A percentile compares a stretch with the other conserved stretches of the same genome.
Conservation (phyloP, 2,888 invertebrate species). For the Hecatera dysodea region DNA sequence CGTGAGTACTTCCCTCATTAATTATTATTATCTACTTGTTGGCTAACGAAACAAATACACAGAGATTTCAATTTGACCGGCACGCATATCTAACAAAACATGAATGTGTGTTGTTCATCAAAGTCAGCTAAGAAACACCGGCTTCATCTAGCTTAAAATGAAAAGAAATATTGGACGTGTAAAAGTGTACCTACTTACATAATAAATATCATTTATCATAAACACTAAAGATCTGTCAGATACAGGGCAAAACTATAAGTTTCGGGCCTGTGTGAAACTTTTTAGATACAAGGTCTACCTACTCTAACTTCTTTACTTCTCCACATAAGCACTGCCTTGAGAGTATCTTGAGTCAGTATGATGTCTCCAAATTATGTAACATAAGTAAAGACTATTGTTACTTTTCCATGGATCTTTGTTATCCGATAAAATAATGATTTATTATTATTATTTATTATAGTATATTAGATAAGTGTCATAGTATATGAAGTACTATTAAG, state of each 20-base stretch:
- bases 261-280: not conserved
- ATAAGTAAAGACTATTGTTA: too few species aligned
- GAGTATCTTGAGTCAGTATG: not conserved
- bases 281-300: not conserved
- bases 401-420: too few species aligned
- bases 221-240: not conserved
- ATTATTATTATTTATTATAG: too few species aligned
- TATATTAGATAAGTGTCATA: too few species aligned
- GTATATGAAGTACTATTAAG: too few species aligned
- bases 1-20: not conserved
- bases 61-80: not conserved
- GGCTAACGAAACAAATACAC: constrained; percentile 9
- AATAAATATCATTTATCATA: too few species aligned
- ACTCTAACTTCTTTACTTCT: not conserved
- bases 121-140: too few species aligned
- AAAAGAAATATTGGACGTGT: too few species aligned
- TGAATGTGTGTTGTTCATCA: not conserved
- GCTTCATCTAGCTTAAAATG: too few species aligned
- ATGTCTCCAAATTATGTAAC: not conserved
- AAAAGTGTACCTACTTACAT: too few species aligned
- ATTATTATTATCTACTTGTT: constrained; percentile 8
- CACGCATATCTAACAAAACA: constrained; percentile 4
- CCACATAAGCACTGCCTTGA: too few species aligned
- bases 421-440: too few species aligned
- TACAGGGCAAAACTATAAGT: not conserved